A percentile compares a stretch with the other conserved stretches of the same genome.
phyloP scores from a whole-genome alignment of 2,888 invertebrate genomes.

The Phania funesta region DNA sequence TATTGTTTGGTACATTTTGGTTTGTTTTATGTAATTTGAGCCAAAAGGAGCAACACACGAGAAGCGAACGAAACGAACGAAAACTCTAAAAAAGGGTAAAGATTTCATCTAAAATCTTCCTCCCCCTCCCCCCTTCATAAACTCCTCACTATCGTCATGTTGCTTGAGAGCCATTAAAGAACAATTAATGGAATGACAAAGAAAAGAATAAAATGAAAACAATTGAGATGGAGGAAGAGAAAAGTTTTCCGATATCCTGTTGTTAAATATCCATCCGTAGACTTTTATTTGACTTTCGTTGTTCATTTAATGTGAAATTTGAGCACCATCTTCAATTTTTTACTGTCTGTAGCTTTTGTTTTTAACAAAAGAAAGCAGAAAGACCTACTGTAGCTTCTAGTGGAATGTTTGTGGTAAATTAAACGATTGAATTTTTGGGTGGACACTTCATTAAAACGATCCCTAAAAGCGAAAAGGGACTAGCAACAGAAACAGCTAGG shows the following conservation, averaged over 20 bases:
- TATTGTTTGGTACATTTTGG: constrained; percentile 43
- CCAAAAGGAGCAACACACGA: constrained; percentile 24
- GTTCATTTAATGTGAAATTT: constrained; percentile 33
- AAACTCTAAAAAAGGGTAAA: background rate
- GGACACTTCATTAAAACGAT: background rate
- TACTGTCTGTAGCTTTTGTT: too few species aligned
- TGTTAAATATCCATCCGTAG: constrained; percentile 17
- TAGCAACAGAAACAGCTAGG: background rate
- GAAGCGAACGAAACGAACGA: constrained; percentile 7
- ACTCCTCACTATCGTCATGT: constrained; percentile 19
- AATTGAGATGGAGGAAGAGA: background rate
- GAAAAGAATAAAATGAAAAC: constrained; percentile 5
- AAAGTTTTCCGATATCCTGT: constrained; percentile 47
- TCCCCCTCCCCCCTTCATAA: constrained; percentile 13
- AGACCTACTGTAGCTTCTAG: constrained; percentile 3
- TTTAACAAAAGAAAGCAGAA: background rate
- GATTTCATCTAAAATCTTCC: constrained; percentile 19
- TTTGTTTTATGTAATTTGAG: constrained; percentile 56
- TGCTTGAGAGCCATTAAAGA: constrained; percentile 50
- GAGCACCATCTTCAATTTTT: constrained; percentile 7
- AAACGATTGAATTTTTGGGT: constrained; percentile 14
- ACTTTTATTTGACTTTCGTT: background rate
- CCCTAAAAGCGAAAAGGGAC: background rate
- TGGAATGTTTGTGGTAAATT: constrained; percentile 26
- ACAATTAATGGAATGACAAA: constrained; percentile 49